A percentile compares a stretch with the other conserved stretches of the same genome.
Evolutionary conservation across 2,888 invertebrate species (phyloP).

Genomic region (Antitype chi): DNA sequence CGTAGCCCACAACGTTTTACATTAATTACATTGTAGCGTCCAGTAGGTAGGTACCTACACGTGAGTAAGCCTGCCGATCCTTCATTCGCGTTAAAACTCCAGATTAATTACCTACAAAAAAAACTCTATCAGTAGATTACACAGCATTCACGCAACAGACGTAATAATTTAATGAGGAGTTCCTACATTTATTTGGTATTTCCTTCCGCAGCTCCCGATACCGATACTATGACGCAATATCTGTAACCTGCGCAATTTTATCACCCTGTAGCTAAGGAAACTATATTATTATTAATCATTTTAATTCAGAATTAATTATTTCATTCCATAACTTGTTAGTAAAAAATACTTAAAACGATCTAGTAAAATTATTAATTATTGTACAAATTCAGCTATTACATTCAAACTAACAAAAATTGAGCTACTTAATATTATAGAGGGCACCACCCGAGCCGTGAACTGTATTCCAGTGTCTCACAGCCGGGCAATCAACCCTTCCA

Average conservation of each 20-base stretch:
- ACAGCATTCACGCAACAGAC: not conserved
- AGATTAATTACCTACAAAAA: not conserved
- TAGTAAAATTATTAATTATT: too few species aligned
- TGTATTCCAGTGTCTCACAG: too few species aligned
- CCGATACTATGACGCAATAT: slow-evolving; percentile 5
- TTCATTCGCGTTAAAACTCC: not conserved
- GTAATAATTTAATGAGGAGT: slow-evolving; percentile 16
- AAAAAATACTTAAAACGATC: too few species aligned
- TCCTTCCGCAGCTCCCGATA: slow-evolving; percentile 14
- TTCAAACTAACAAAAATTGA: too few species aligned
- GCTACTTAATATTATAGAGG: too few species aligned
- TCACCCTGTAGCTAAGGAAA: slow-evolving; percentile 45
- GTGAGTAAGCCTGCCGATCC: not conserved
- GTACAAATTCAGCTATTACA: too few species aligned
- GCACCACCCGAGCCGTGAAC: too few species aligned
- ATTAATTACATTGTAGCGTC: not conserved
- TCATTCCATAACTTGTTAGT: too few species aligned
- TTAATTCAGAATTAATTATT: too few species aligned
- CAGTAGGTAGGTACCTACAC: not conserved
- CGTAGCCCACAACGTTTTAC: not conserved
- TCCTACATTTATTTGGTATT: slow-evolving; percentile 9
- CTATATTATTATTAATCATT: too few species aligned
- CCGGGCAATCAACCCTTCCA: too few species aligned
- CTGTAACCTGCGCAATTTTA: not conserved
- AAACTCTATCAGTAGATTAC: not conserved